Conservation (phyloP, 2,797 vertebrate species). For the Mormyrus proboscirostris region DNA sequence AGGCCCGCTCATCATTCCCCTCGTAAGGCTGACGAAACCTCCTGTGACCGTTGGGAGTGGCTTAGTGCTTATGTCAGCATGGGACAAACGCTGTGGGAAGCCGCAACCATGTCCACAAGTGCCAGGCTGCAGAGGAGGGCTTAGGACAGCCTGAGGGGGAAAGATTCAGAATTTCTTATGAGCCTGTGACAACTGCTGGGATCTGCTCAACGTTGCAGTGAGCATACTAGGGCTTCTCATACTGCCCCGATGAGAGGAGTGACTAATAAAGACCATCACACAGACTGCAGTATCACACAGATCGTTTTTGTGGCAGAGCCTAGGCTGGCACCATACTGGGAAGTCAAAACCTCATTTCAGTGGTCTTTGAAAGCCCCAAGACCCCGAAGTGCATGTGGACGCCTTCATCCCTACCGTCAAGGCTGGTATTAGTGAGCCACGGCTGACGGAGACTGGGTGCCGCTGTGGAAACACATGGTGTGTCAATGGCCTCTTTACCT, state of each 20-base stretch:
- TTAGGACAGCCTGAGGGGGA: neutral
- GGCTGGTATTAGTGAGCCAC: neutral
- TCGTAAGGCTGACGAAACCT: neutral
- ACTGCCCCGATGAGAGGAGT: neutral
- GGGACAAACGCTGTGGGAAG: neutral
- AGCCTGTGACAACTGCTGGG: neutral
- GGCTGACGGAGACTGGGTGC: neutral
- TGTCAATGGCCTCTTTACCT: neutral
- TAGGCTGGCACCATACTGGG: neutral
- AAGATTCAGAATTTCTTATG: neutral
- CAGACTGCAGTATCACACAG: neutral
- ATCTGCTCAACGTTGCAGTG: neutral
- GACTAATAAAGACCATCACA: neutral
- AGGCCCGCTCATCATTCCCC: neutral
- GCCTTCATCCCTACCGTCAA: neutral
- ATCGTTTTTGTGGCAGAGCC: neutral
- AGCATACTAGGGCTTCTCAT: neutral
- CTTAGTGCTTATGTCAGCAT: neutral
- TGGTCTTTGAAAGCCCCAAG: neutral
- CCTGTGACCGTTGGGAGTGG: neutral
- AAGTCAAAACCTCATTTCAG: neutral
- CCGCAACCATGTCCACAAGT: neutral
- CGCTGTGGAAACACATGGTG: neutral
- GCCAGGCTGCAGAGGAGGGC: neutral
- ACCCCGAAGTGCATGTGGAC: neutral